Conservation (phyloP, 1,140 invertebrate genomes). For the Samia ricini region DNA sequence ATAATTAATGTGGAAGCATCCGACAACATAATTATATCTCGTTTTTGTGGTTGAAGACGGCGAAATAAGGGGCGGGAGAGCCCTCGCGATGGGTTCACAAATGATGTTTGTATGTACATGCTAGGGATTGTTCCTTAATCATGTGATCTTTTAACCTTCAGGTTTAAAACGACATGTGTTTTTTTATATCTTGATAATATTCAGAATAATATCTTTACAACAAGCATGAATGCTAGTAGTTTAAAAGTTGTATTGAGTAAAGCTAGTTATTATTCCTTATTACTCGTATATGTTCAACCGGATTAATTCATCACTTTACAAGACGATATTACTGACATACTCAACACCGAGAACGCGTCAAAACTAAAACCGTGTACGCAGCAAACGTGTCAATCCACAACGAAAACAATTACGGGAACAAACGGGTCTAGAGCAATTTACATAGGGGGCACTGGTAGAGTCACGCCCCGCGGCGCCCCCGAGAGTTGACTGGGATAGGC, state of each 20-base stretch:
- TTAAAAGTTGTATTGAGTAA: too few species aligned
- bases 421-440: constrained; percentile 52
- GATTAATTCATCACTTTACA: neutral
- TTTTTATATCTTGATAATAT: too few species aligned
- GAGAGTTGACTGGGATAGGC: too few species aligned
- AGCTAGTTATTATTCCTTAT: too few species aligned
- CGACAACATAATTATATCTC: constrained; percentile 31
- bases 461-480: constrained; percentile 25
- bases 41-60: constrained; percentile 12
- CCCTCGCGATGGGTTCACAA: neutral
- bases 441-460: constrained; percentile 45
- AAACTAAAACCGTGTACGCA: constrained; percentile 41
- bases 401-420: constrained; percentile 63
- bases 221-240: too few species aligned
- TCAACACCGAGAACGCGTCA: constrained; percentile 20
- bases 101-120: too few species aligned
- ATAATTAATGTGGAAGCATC: constrained; percentile 36
- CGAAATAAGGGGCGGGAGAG: neutral
- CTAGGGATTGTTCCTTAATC: too few species aligned
- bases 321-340: neutral
- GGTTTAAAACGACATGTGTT: too few species aligned
- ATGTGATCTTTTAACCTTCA: too few species aligned
- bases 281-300: neutral
- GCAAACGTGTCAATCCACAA: constrained; percentile 54
- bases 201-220: too few species aligned